phyloP scores from a whole-genome alignment of 2,797 vertebrate species.

The Schizothorax lantsangensis region DNA sequence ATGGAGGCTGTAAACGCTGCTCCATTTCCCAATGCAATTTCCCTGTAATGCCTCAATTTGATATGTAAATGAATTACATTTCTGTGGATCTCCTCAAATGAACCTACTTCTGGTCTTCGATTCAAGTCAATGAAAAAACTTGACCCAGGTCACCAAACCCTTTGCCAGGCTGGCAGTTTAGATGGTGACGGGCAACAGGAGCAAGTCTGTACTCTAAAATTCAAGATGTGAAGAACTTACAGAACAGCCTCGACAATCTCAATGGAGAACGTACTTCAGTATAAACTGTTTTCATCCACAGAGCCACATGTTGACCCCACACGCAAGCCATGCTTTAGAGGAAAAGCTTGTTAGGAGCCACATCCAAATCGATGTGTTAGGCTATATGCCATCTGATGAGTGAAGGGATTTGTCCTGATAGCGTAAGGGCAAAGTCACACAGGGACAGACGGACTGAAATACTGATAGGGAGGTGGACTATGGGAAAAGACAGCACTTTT shows the following conservation, averaged over 20 bases:
- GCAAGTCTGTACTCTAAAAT: background rate
- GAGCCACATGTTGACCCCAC: conserved; percentile 23
- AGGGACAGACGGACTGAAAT: conserved; percentile 43
- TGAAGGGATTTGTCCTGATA: conserved; percentile 51
- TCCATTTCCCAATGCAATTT: conserved; percentile 17
- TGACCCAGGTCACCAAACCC: background rate
- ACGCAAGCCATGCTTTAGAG: conserved; percentile 24
- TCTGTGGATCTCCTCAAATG: conserved; percentile 6
- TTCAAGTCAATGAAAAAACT: background rate
- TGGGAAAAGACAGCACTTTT: background rate
- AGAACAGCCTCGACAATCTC: background rate
- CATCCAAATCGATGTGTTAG: conserved; percentile 57
- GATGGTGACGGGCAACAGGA: background rate
- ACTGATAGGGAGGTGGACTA: conserved; percentile 1
- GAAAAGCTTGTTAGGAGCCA: conserved; percentile 48
- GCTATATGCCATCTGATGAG: conserved; percentile 50
- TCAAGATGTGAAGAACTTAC: conserved; percentile 15
- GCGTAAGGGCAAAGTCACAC: conserved; percentile 51
- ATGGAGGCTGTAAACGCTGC: conserved; percentile 8
- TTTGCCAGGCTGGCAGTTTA: background rate
- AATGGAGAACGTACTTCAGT: background rate
- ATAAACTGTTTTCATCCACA: background rate
- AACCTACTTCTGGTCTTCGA: background rate
- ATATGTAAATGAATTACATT: conserved; percentile 26
- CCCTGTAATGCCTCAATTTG: conserved; percentile 2